Evolutionary conservation across 2,113 vertebrate species (phyloP), one percentile per base, ranked within the genome.

Genomic region (Tychaedon coryphoeus): DNA sequence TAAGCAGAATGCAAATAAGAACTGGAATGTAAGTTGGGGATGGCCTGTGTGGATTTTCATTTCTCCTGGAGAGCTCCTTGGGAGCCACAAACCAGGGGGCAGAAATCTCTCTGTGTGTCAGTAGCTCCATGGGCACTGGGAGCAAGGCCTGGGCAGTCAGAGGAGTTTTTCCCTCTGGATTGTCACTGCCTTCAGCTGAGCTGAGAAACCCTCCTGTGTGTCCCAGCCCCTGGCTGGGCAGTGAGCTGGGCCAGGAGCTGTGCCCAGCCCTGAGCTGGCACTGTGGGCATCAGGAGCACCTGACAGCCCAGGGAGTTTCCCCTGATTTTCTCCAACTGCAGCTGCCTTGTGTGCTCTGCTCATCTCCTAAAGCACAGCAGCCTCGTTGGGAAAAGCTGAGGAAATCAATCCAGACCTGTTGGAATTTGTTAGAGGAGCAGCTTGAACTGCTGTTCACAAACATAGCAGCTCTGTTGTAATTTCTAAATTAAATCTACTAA

Each of bases 201-300:
- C 42, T 71, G 64, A 4, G 5, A 20, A 45, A 2, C 0, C 3
- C 48, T 54, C 5, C 3, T 11, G 75, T n/a, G 53, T 56, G 85
- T 56, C 28, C 38, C 43, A 19, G n/a, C 8, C 0, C 2, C 16
- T 29, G 76, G 20, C 53, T 12, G 69, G 60, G 2, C 0, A 0
- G 2, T 4, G 33, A 7, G 14, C 47, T 25, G 13, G 20, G 19
- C 0, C 16, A 2, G 5, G 1, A 25, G 56, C 18, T 38, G 48
- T 23, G 61, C 50, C 60, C 45, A 70, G 25, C 47, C 50, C 4
- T 0, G 5, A 33, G 48, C 19, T 1, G 3, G 45, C 5, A 5
- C 12, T 5, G 18, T 4, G 62, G 15, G 13, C 6, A 16, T 2
- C 1, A 1, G 70, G 31, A 62, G 38, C 1, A 0, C 34, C n/a